A percentile compares a stretch with the other conserved stretches of the same genome.
Conservation (phyloP, 2,797 vertebrate genomes). For the Cossypha heuglini region DNA sequence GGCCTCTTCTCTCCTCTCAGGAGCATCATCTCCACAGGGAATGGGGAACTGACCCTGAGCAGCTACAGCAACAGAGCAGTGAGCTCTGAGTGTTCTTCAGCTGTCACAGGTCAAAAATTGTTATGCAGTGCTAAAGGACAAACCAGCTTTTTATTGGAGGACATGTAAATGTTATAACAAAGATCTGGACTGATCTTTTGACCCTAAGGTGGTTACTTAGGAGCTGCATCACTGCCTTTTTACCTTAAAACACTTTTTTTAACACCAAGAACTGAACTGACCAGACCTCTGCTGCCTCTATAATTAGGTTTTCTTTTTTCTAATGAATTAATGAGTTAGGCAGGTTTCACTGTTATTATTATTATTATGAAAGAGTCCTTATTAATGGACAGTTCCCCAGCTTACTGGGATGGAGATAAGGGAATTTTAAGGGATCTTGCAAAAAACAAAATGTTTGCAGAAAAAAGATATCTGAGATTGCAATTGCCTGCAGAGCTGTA, state of each 20-base stretch:
- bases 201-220: not conserved
- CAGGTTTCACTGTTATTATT: fast-evolving
- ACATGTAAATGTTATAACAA: not conserved
- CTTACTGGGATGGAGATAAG: not conserved
- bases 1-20: not conserved
- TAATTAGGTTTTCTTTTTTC: not conserved
- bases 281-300: not conserved
- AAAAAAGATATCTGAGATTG: not conserved
- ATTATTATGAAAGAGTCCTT: not conserved
- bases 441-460: not conserved
- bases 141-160: not conserved
- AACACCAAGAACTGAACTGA: not conserved
- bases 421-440: not conserved
- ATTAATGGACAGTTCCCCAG: not conserved
- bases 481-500: not conserved
- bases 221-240: not conserved
- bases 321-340: not conserved
- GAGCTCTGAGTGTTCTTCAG: not conserved
- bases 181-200: not conserved
- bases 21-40: not conserved
- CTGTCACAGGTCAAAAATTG: not conserved
- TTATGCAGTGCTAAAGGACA: not conserved
- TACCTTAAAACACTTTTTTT: not conserved
- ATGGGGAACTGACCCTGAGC: not conserved
- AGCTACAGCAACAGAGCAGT: not conserved